Evolutionary conservation across 2,888 invertebrate genomes (phyloP).

Genomic region (Erannis defoliaria): DNA sequence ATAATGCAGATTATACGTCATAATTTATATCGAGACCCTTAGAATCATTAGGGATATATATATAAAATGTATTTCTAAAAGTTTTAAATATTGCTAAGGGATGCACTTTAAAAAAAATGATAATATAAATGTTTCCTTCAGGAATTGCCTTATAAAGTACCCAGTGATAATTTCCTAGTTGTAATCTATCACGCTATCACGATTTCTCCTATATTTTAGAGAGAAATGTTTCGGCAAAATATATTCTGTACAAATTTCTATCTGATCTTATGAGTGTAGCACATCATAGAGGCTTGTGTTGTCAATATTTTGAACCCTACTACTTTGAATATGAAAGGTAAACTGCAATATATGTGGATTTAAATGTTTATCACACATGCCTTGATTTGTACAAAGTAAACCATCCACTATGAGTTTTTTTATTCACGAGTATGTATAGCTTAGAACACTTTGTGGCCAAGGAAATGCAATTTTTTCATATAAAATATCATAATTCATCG

Average conservation of each 20-base stretch:
- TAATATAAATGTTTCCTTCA: conserved; percentile 38
- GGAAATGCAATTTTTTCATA: conserved; percentile 1
- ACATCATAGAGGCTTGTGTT: neutral
- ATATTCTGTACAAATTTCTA: conserved; percentile 17
- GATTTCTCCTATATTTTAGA: conserved; percentile 24
- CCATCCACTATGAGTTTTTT: neutral
- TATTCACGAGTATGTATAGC: no score
- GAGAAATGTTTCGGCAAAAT: conserved; percentile 9
- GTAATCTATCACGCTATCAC: conserved; percentile 38
- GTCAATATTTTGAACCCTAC: conserved; percentile 11
- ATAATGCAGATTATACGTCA: conserved; percentile 16
- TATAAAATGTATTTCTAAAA: neutral
- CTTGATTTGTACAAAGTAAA: conserved; percentile 3
- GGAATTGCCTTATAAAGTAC: conserved; percentile 44
- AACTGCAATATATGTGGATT: conserved; percentile 9
- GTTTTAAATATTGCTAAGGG: conserved; percentile 30
- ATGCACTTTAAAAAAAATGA: conserved; percentile 36
- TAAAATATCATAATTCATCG: conserved; percentile 3
- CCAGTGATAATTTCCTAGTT: conserved; percentile 43
- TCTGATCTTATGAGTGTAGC: neutral
- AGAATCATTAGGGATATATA: conserved; percentile 2
- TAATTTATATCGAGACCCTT: conserved; percentile 4
- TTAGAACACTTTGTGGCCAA: no score
- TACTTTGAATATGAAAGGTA: neutral
- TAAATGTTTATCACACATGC: conserved; percentile 18